These are phyloP conservation scores for Peromyscus eremicus DNA, from an alignment of 2,797 vertebrate genomes.

Conservation along the genomic window DNA sequence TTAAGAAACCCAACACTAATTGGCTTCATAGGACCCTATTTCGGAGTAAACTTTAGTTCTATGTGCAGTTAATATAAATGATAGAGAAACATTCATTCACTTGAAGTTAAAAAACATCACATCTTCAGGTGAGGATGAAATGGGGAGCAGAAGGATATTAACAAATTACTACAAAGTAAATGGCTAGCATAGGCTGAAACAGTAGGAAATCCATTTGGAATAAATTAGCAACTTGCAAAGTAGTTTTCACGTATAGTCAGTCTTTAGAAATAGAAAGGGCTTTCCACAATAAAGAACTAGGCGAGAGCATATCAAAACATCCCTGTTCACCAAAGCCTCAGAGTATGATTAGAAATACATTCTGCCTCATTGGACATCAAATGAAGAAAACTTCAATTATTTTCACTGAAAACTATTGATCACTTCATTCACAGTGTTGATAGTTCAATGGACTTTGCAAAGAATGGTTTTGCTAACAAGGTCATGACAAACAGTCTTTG, in stretches of 20 bases:
- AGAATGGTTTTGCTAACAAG: slow-evolving; percentile 58
- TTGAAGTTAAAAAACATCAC: slow-evolving; percentile 38
- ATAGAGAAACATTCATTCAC: slow-evolving; percentile 1
- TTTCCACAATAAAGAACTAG: neutral
- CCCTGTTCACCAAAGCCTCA: neutral
- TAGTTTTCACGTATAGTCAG: neutral
- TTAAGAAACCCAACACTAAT: slow-evolving; percentile 11
- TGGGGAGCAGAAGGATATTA: slow-evolving; percentile 9
- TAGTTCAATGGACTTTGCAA: slow-evolving; percentile 61
- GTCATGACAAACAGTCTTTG: slow-evolving; percentile 59
- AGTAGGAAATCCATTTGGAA: neutral
- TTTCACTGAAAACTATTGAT: slow-evolving; percentile 6
- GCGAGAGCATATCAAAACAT: neutral
- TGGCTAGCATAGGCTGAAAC: neutral
- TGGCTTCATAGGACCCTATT: slow-evolving; percentile 26
- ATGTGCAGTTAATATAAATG: slow-evolving; percentile 15
- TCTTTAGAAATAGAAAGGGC: neutral
- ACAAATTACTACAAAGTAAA: slow-evolving; percentile 54
- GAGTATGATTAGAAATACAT: neutral
- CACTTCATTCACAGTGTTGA: neutral
- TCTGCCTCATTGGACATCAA: neutral
- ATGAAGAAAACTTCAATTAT: slow-evolving; percentile 20
- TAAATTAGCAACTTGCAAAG: neutral
- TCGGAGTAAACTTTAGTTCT: slow-evolving; percentile 17
- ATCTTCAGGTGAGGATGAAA: neutral